phyloP scores from a whole-genome alignment of 1,140 invertebrate genomes.

The Sesamia nonagrioides region DNA sequence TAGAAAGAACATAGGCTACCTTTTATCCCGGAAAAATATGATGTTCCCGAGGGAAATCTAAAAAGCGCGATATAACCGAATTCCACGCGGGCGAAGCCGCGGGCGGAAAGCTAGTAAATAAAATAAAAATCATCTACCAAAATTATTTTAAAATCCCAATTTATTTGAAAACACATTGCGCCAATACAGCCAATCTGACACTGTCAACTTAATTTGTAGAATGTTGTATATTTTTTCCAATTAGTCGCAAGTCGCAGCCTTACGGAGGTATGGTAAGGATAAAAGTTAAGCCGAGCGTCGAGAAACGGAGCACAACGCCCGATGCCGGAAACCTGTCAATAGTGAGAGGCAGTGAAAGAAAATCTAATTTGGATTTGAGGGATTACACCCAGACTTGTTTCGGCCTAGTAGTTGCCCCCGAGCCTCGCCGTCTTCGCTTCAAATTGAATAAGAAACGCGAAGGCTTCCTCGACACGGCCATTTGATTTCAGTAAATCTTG shows the following conservation, averaged over 20 bases:
- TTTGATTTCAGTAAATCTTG: conserved; percentile 61
- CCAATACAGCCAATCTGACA: conserved; percentile 37
- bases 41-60: no score
- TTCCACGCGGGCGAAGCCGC: no score
- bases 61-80: no score
- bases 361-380: conserved; percentile 87
- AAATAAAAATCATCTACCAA: not conserved
- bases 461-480: conserved; percentile 62
- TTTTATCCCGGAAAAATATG: no score
- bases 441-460: conserved; percentile 74
- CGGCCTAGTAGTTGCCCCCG: conserved; percentile 74
- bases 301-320: conserved; percentile 51
- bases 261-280: conserved; percentile 55
- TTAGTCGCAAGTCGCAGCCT: conserved; percentile 59
- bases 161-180: not conserved
- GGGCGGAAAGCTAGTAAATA: no score
- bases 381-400: conserved; percentile 83
- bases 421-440: conserved; percentile 62
- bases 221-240: conserved; percentile 64
- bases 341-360: conserved; percentile 80
- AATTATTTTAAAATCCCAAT: no score
- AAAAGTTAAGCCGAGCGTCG: conserved; percentile 63
- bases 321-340: conserved; percentile 74
- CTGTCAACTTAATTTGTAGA: conserved; percentile 48
- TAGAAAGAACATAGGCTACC: no score